Percentiles rank a stretch among this genome's conserved stretches.
phyloP scores from a whole-genome alignment of 2,888 invertebrate species.

The Carabus problematicus region DNA sequence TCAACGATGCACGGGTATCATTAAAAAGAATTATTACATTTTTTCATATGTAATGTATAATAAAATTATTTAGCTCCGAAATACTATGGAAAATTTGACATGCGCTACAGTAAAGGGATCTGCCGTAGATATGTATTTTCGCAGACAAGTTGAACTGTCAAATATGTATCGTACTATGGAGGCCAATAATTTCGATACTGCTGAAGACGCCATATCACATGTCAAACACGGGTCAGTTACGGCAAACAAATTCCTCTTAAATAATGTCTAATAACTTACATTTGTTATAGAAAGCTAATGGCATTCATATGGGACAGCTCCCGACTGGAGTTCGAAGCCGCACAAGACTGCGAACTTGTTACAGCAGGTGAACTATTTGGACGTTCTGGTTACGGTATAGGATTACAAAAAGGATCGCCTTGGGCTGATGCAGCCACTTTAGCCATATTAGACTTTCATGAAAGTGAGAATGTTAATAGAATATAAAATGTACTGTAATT shows the following conservation, averaged over 20 bases:
- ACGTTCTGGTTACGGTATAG: conserved; percentile 95
- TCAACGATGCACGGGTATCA: conserved; percentile 94
- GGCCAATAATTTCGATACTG: conserved; percentile 94
- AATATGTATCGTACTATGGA: conserved; percentile 99
- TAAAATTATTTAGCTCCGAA: conserved; percentile 74
- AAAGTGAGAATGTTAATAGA: conserved; percentile 72
- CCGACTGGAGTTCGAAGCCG: conserved; percentile 96
- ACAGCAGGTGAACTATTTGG: conserved; percentile 98
- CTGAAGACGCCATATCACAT: conserved; percentile 93
- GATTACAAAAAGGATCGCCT: conserved; percentile 92
- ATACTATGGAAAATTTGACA: conserved; percentile 98
- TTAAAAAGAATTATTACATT: too few species aligned
- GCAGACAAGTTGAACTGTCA: conserved; percentile 96
- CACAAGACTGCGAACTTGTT: conserved; percentile 95
- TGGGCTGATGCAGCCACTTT: conserved; percentile 96
- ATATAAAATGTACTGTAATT: background rate
- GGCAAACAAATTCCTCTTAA: background rate
- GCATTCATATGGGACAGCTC: conserved; percentile 99
- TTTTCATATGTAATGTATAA: too few species aligned
- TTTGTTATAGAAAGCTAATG: conserved; percentile 82
- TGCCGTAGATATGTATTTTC: conserved; percentile 98
- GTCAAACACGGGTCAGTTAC: conserved; percentile 88
- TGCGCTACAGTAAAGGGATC: conserved; percentile 98
- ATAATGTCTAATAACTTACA: conserved; percentile 23
- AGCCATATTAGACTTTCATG: conserved; percentile 94